Base-by-base conservation (phyloP, 1,140 invertebrate species). In the Orussus abietinus region DNA sequence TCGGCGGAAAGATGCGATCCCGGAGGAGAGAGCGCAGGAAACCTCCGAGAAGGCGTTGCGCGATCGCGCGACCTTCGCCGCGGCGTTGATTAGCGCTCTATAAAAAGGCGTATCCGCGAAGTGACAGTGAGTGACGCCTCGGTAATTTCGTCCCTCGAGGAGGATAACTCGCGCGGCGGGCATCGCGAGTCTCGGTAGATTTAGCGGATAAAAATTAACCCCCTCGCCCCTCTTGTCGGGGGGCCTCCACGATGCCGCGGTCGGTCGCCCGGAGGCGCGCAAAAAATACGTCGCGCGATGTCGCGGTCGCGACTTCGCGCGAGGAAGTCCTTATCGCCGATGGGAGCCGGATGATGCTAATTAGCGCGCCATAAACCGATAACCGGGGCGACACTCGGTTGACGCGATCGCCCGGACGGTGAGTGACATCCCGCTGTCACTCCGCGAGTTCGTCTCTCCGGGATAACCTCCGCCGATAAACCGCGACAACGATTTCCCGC, bases 351-450 rank as follows among this genome's bases (percentile, higher is more conserved):
- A 51, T 39, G 48, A 36, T 51, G 60, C 69, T 72, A 73, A 73
- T 73, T 73, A 71, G 62, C 51, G 46, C 57, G 62, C 59, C 60
- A 64, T 73, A 70, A 67, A 55, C 63, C 54, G 66, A 70, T 70
- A 70, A 69, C 57, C 55, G 57, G n/a, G n/a, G 55, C 65, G 66
- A 70, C 65, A 73, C 53, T 58, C 51, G 56, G 65, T 70, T 69
- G 66, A 66, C 62, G 61, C 42, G 48, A 53, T 58, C 32, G 42
- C 32, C 48, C 38, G 47, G 18, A 18, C 14, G 26, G 14, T 19
- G 10, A 39, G 15, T 18, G 17, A 42, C 38, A 28, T 36, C 12
- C 30, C 32, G 61, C 57, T 44, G 62, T 70, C 66, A 69, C 49
- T 61, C 58, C 54, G 59, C 69, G 70, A 69, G 61, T 71, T 69